Base-by-base conservation (phyloP, 2,113 vertebrate species). In the Heterochromis multidens region DNA sequence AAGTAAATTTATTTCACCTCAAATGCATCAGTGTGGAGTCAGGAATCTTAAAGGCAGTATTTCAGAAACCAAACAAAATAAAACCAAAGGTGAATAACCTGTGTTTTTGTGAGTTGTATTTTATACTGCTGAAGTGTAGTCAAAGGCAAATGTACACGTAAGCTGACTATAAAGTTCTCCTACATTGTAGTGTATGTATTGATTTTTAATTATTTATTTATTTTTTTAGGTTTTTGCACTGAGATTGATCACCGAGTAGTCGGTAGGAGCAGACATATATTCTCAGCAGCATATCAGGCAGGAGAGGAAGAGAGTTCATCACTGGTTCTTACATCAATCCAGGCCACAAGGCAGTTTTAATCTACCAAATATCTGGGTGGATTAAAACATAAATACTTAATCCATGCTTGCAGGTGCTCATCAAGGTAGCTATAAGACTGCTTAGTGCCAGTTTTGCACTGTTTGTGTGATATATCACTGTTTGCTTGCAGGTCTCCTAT, bases 311-410 rank as follows among this genome's bases (percentile, higher is more conserved):
- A 17, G n/a, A 19, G 63, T 83, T 87, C 74, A 72, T 61, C 56
- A 8, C 9, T 33, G 40, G 65, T 76, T 46, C 33, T 57, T 72
- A 52, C 52, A 67, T 81, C 79, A 86, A 52, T 46, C 62, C 40
- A 70, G 85, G 43, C 63, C 65, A 61, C 23, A 13, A 46, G 37
- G 70, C 49, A 58, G 79, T 19, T 86, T 83, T 58, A 87, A 80
- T 83, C 81, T 56, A 76, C 52, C 63, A 46, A 35, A 63, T 23
- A 83, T 87, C 35, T 83, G 7, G 2, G 33, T 80, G 77, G 58
- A 80, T 83, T 83, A 80, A 82, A 70, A 43, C 80, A 61, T 58
- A 67, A 83, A 80, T 63, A 57, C 63, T 80, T 63, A 83, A 79
- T 87, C 58, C 29, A 35, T 29, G 58, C 29, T 59, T 12, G 49